Percentiles rank a stretch among this genome's conserved stretches.
These are phyloP conservation scores for Chromobotia macracanthus DNA, from an alignment of 2,797 vertebrate species.

Conservation along the genomic window DNA sequence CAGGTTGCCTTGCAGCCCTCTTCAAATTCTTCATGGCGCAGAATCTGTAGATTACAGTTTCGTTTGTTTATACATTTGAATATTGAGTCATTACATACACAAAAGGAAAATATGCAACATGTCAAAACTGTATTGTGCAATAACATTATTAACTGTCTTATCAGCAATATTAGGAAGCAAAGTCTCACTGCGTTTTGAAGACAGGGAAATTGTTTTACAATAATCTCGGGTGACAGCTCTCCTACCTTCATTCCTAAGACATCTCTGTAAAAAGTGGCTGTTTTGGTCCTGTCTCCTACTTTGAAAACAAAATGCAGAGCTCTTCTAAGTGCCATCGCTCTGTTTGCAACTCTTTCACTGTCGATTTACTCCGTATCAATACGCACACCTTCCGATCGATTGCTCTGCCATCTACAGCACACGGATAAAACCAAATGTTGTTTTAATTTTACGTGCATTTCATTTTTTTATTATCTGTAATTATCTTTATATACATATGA, in stretches of 20 bases:
- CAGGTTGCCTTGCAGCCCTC: conserved; percentile 95
- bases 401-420: conserved; percentile 59
- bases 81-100: background rate
- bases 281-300: conserved; percentile 86
- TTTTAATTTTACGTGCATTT: background rate
- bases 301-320: conserved; percentile 94
- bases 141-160: background rate
- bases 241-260: conserved; percentile 91
- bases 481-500: background rate
- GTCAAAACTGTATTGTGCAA: background rate
- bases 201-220: background rate
- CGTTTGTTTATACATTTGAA: background rate
- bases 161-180: conserved; percentile 6
- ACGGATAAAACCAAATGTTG: background rate
- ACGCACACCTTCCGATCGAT: conserved; percentile 60
- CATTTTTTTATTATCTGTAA: background rate
- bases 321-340: conserved; percentile 74
- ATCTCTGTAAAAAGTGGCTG: conserved; percentile 86
- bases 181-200: background rate
- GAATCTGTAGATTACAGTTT: conserved; percentile 65
- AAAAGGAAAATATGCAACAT: background rate
- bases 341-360: background rate
- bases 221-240: background rate
- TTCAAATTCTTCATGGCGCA: conserved; percentile 96
- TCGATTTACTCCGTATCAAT: conserved; percentile 38